Percentiles rank a stretch among this genome's conserved stretches.
These are phyloP conservation scores for Solenopsis invicta DNA, from an alignment of 1,140 invertebrate genomes.

Conservation along the genomic window DNA sequence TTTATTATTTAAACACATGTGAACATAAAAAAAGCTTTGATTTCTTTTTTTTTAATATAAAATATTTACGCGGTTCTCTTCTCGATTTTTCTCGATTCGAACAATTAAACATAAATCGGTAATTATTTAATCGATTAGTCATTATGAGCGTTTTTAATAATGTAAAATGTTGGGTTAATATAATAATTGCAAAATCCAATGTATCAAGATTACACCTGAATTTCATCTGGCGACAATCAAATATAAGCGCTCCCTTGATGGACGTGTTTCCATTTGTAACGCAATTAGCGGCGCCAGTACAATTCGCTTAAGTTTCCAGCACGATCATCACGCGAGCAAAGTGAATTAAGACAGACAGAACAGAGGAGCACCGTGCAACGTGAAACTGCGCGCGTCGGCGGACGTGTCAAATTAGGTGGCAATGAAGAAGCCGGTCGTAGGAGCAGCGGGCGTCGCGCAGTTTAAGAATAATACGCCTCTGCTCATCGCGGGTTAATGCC, in stretches of 20 bases:
- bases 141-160: background rate
- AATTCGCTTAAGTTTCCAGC: slow-evolving; percentile 55
- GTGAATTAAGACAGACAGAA: slow-evolving; percentile 50
- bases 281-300: slow-evolving; percentile 47
- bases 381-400: slow-evolving; percentile 40
- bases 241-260: slow-evolving; percentile 26
- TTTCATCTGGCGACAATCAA: slow-evolving; percentile 45
- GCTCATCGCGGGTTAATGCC: slow-evolving; percentile 73
- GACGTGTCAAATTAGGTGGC: slow-evolving; percentile 73
- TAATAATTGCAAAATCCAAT: slow-evolving; percentile 36
- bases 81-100: background rate
- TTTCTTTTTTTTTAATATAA: background rate
- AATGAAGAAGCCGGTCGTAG: slow-evolving; percentile 52
- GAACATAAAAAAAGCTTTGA: too few relatives aligned
- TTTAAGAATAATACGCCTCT: slow-evolving; percentile 72
- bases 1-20: background rate
- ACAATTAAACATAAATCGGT: background rate
- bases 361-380: slow-evolving; percentile 30
- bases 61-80: background rate
- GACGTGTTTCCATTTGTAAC: slow-evolving; percentile 56
- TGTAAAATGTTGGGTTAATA: background rate
- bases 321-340: slow-evolving; percentile 47
- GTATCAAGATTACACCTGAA: slow-evolving; percentile 10
- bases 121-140: background rate
- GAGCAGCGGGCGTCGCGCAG: slow-evolving; percentile 44